A percentile compares a stretch with the other conserved stretches of the same genome.
Conservation (phyloP, 2,888 invertebrate genomes). For the Brachyptera putata region DNA sequence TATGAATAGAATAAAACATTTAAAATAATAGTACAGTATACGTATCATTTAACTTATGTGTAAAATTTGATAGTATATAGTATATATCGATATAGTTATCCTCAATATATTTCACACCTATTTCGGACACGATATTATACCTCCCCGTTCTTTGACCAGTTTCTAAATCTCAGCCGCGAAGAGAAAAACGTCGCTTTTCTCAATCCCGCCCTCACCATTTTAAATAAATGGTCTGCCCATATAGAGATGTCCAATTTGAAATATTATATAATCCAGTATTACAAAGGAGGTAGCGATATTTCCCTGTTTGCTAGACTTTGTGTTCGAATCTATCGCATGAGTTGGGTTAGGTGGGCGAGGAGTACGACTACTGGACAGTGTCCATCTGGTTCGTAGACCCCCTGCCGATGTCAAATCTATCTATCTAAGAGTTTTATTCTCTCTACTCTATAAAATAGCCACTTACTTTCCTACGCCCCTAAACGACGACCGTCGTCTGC, state of each 20-base stretch:
- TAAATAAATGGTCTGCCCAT: neutral
- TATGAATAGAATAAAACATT: too few relatives aligned
- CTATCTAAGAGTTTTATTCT: conserved; percentile 16
- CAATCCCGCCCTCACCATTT: conserved; percentile 6
- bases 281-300: conserved; percentile 6
- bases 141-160: too few relatives aligned
- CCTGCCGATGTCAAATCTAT: conserved; percentile 13
- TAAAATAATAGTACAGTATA: too few relatives aligned
- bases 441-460: conserved; percentile 23
- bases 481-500: conserved; percentile 12
- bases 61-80: too few relatives aligned
- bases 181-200: too few relatives aligned
- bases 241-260: conserved; percentile 8
- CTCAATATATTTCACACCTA: too few relatives aligned
- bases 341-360: too few relatives aligned
- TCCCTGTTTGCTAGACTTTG: neutral
- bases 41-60: too few relatives aligned
- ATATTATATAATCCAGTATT: conserved; percentile 12
- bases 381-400: conserved; percentile 2
- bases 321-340: neutral
- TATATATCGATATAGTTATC: too few relatives aligned
- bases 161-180: too few relatives aligned
- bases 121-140: too few relatives aligned
- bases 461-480: conserved; percentile 13
- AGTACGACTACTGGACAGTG: neutral